These are phyloP conservation scores for Geophilus truncorum DNA, from an alignment of 2,888 invertebrate genomes.

Conservation along the genomic window DNA sequence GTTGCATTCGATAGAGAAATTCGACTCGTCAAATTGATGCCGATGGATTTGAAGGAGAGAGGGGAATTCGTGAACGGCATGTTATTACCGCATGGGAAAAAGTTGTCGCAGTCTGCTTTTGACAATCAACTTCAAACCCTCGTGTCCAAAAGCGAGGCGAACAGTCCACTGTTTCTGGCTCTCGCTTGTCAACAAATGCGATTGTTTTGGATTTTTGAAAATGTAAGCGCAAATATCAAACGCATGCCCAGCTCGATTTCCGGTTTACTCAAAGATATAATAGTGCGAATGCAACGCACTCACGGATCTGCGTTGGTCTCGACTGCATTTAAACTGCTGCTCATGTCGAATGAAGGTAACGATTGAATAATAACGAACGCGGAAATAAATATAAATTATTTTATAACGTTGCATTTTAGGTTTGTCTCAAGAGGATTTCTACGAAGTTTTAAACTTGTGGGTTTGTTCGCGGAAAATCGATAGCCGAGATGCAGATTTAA, in stretches of 20 bases:
- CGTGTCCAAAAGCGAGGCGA: constrained; percentile 49
- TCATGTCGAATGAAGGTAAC: constrained; percentile 29
- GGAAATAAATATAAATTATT: too few relatives aligned
- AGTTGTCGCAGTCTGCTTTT: constrained; percentile 49
- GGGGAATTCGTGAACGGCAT: not conserved
- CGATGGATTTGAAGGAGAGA: not conserved
- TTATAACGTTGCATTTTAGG: not conserved
- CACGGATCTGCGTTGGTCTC: constrained; percentile 35
- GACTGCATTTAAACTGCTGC: constrained; percentile 33
- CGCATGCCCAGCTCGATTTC: constrained; percentile 36
- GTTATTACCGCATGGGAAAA: constrained; percentile 44
- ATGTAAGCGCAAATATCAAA: constrained; percentile 38
- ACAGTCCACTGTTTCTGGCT: constrained; percentile 47
- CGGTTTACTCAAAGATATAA: constrained; percentile 37
- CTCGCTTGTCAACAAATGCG: constrained; percentile 51
- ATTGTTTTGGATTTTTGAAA: constrained; percentile 39
- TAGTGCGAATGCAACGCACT: constrained; percentile 38
- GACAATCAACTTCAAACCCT: constrained; percentile 50
- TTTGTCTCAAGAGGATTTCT: constrained; percentile 30
- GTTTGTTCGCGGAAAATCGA: not conserved
- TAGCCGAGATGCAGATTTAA: not conserved
- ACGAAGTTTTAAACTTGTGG: constrained; percentile 5
- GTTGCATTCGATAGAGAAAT: not conserved
- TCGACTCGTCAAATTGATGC: not conserved
- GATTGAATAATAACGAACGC: too few relatives aligned